Conservation (phyloP, 2,888 invertebrate genomes). For the Hyles lineata region DNA sequence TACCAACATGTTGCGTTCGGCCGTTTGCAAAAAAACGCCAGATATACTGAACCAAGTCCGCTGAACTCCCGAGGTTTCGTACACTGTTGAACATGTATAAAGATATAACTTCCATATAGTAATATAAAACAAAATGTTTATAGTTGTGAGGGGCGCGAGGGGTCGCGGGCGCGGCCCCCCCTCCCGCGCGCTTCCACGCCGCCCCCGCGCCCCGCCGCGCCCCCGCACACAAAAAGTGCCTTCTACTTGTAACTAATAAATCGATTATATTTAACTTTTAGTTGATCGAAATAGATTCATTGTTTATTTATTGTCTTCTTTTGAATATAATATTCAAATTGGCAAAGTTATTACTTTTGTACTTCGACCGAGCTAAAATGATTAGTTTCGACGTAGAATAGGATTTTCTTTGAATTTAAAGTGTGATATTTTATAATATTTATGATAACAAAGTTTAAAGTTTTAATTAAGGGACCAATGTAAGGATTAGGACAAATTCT, state of each 20-base stretch:
- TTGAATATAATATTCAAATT: conserved; percentile 82
- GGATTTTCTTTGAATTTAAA: conserved; percentile 83
- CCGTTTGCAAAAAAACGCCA: conserved; percentile 64
- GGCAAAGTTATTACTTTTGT: conserved; percentile 83
- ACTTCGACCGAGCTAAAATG: conserved; percentile 81
- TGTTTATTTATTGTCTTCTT: conserved; percentile 83
- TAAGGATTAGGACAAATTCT: conserved; percentile 83
- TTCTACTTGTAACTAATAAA: conserved; percentile 77
- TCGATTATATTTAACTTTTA: conserved; percentile 83
- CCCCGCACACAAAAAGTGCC: conserved; percentile 70
- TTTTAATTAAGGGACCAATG: conserved; percentile 85
- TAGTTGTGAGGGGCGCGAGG: conserved; percentile 49
- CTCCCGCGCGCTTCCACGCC: conserved; percentile 67
- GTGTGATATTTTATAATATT: conserved; percentile 85
- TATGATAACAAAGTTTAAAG: conserved; percentile 83
- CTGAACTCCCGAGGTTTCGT: conserved; percentile 70
- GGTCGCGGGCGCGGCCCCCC: conserved; percentile 49
- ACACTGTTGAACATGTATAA: conserved; percentile 66
- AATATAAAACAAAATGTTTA: conserved; percentile 50
- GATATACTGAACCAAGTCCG: conserved; percentile 63
- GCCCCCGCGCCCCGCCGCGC: conserved; percentile 56
- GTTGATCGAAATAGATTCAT: conserved; percentile 81
- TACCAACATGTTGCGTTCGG: conserved; percentile 58
- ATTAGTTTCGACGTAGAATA: conserved; percentile 81
- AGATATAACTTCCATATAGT: conserved; percentile 64